Evolutionary conservation across 2,113 vertebrate genomes (phyloP).

Genomic region (Jaculus jaculus): DNA sequence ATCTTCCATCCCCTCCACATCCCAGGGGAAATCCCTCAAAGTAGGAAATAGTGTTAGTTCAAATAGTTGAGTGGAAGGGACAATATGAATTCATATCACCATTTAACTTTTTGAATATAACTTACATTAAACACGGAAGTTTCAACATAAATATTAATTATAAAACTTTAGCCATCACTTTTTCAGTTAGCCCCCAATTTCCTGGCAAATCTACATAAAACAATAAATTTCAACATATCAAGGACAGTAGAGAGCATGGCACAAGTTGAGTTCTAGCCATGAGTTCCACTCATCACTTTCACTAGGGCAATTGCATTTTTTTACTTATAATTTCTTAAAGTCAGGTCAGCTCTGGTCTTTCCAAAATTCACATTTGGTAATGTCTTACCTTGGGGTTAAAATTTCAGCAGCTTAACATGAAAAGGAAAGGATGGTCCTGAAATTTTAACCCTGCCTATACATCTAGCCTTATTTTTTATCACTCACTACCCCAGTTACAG

Average conservation of each 20-base stretch:
- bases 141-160: constrained; percentile 24
- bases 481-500: background rate
- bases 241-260: background rate
- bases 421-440: background rate
- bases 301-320: background rate
- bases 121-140: background rate
- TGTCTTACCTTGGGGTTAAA: background rate
- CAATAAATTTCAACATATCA: background rate
- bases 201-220: constrained; percentile 26
- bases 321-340: background rate
- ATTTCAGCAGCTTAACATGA: background rate
- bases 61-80: background rate
- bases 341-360: background rate
- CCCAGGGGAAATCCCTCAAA: background rate
- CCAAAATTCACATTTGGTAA: background rate
- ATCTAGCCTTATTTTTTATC: background rate
- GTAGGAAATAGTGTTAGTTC: background rate
- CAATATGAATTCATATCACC: background rate
- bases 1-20: background rate
- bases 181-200: constrained; percentile 9
- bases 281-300: background rate
- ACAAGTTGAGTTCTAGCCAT: background rate
- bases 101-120: background rate
- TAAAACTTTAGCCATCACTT: background rate
- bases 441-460: background rate